Evolutionary conservation across 2,888 invertebrate species (phyloP).

Genomic region (Nephrocerus scutellatus): DNA sequence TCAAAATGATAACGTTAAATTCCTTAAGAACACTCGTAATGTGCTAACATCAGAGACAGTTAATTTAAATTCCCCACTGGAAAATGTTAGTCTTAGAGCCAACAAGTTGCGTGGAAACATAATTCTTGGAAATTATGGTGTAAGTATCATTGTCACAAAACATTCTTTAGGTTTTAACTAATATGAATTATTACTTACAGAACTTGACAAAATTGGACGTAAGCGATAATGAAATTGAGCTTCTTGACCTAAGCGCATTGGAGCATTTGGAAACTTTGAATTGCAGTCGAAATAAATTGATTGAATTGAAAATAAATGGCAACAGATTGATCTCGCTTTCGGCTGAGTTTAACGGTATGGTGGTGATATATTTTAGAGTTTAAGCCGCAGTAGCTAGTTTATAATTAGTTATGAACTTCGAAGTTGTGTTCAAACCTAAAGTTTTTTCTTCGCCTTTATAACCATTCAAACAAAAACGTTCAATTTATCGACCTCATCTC

Average conservation of each 20-base stretch:
- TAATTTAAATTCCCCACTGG: no score
- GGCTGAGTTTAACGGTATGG: constrained; percentile 75
- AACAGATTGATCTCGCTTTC: constrained; percentile 65
- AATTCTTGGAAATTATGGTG: constrained; percentile 77
- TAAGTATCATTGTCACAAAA: constrained; percentile 46
- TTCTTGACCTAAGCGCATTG: constrained; percentile 71
- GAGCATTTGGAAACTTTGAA: constrained; percentile 69
- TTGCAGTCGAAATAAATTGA: constrained; percentile 69
- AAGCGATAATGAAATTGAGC: constrained; percentile 77
- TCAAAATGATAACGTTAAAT: no score
- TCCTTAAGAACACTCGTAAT: no score
- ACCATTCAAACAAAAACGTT: no score
- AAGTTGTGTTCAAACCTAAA: no score
- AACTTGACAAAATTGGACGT: constrained; percentile 75
- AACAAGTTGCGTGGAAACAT: constrained; percentile 83
- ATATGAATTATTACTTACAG: constrained; percentile 49
- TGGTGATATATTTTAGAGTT: no score
- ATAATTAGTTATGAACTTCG: no score
- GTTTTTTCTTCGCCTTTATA: no score
- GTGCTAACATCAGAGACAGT: no score
- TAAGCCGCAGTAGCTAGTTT: no score
- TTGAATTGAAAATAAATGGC: constrained; percentile 72
- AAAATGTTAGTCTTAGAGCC: no score
- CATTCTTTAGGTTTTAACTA: constrained; percentile 3
- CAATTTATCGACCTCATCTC: no score